A percentile compares a stretch with the other conserved stretches of the same genome.
Evolutionary conservation across 30 jellyfish, hydroid and myxozoan genomes (phyloP).

Genomic region (Aurelia coerulea): DNA sequence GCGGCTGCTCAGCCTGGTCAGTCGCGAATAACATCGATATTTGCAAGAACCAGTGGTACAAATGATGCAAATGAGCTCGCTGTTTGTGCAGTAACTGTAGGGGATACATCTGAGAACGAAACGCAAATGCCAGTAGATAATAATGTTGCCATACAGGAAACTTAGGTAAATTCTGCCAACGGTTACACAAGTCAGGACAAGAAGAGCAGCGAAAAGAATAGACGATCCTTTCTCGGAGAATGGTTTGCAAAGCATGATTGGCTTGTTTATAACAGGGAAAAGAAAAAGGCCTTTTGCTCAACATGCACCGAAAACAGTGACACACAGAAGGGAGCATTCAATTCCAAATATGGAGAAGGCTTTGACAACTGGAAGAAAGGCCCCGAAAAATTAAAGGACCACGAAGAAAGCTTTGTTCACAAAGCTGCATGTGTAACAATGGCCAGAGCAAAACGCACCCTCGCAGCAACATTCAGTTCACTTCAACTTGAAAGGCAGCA

Average conservation of each 20-base stretch:
- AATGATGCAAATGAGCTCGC: constrained; percentile 14
- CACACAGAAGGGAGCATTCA: constrained; percentile 44
- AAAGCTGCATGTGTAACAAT: constrained; percentile 22
- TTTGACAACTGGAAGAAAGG: constrained; percentile 67
- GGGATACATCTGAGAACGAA: constrained; percentile 33
- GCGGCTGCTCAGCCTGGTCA: constrained; percentile 52
- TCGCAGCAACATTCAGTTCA: constrained; percentile 37
- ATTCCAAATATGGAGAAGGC: constrained; percentile 32
- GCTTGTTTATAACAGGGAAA: constrained; percentile 58
- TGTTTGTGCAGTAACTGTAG: constrained; percentile 22
- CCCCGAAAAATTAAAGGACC: constrained; percentile 21
- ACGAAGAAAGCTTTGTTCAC: no score
- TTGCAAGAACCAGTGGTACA: constrained; percentile 10
- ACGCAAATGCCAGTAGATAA: constrained; percentile 19
- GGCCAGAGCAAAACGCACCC: constrained; percentile 38
- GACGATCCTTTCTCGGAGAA: constrained; percentile 39
- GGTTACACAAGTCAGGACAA: constrained; percentile 45
- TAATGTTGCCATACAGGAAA: constrained; percentile 19
- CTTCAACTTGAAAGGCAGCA: constrained; percentile 34
- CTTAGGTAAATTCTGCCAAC: constrained; percentile 59
- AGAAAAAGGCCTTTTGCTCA: constrained; percentile 49
- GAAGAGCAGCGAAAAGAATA: constrained; percentile 33
- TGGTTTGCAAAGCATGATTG: constrained; percentile 54
- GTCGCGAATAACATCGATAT: constrained; percentile 19
- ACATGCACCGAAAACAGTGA: constrained; percentile 39